Conservation (phyloP, 2,888 invertebrate genomes). For the Sinelater perroti region DNA sequence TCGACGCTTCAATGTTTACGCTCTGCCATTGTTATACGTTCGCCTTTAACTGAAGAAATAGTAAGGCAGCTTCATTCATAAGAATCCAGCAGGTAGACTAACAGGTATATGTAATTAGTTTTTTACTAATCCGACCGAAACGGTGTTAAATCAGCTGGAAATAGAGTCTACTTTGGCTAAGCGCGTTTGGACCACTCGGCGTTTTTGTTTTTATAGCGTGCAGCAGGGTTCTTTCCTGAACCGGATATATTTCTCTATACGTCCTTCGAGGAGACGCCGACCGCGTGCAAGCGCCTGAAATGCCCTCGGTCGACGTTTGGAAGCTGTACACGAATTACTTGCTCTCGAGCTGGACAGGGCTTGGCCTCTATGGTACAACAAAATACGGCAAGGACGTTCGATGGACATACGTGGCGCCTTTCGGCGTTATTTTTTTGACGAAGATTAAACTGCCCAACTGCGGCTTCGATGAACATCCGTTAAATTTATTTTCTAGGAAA, state of each 20-base stretch:
- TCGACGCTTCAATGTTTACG: slow-evolving; percentile 40
- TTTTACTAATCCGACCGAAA: slow-evolving; percentile 46
- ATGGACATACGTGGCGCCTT: slow-evolving; percentile 31
- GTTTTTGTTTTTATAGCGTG: slow-evolving; percentile 48
- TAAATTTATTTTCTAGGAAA: slow-evolving; percentile 8
- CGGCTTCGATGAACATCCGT: slow-evolving; percentile 15
- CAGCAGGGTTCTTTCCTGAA: slow-evolving; percentile 34
- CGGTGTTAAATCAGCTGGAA: slow-evolving; percentile 40
- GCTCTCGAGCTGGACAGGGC: slow-evolving; percentile 9
- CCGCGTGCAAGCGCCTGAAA: neutral
- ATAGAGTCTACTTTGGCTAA: slow-evolving; percentile 48
- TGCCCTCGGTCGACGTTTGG: slow-evolving; percentile 14
- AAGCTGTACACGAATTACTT: neutral
- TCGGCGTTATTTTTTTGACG: slow-evolving; percentile 19
- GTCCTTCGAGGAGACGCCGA: slow-evolving; percentile 18
- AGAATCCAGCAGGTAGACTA: slow-evolving; percentile 57
- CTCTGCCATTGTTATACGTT: slow-evolving; percentile 48
- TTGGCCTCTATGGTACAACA: slow-evolving; percentile 21
- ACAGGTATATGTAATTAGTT: slow-evolving; percentile 60
- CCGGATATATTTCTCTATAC: slow-evolving; percentile 28
- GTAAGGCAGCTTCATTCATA: slow-evolving; percentile 60
- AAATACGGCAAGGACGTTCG: slow-evolving; percentile 37
- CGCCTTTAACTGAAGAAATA: slow-evolving; percentile 50
- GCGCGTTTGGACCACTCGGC: slow-evolving; percentile 54
- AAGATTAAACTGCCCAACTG: neutral